Percentiles rank a stretch among this genome's conserved stretches.
Evolutionary conservation across 2,113 vertebrate genomes (phyloP).

Genomic region (Leucoraja erinaceus): DNA sequence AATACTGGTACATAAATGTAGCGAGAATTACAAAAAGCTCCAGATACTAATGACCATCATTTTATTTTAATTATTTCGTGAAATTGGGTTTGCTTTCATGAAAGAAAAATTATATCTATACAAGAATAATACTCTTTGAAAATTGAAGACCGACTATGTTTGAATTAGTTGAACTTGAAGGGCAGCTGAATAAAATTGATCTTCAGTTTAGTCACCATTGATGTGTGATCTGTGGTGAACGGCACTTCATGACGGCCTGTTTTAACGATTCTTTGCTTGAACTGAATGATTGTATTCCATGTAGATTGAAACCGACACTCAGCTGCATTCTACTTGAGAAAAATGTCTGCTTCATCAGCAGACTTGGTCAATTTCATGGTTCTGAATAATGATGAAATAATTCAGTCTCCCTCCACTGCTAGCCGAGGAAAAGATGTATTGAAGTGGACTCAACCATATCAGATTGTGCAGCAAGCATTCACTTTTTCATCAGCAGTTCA

Average conservation of each 20-base stretch:
- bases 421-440: background rate
- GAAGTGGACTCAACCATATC: background rate
- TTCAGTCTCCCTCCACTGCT: background rate
- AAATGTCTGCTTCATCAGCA: background rate
- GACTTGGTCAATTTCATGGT: background rate
- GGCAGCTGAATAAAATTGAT: background rate
- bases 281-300: background rate
- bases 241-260: background rate
- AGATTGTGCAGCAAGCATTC: background rate
- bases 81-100: too few species aligned
- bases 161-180: background rate
- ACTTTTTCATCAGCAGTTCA: background rate
- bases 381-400: background rate
- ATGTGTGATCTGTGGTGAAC: background rate
- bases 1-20: background rate
- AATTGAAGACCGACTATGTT: too few species aligned
- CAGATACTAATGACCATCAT: background rate
- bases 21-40: background rate
- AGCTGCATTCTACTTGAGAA: background rate
- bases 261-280: background rate
- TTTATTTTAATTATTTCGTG: too few species aligned
- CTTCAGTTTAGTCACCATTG: background rate
- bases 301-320: background rate
- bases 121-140: background rate
- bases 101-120: background rate